phyloP scores from a whole-genome alignment of 2,888 invertebrate genomes.

The Seladonia tumulorum region DNA sequence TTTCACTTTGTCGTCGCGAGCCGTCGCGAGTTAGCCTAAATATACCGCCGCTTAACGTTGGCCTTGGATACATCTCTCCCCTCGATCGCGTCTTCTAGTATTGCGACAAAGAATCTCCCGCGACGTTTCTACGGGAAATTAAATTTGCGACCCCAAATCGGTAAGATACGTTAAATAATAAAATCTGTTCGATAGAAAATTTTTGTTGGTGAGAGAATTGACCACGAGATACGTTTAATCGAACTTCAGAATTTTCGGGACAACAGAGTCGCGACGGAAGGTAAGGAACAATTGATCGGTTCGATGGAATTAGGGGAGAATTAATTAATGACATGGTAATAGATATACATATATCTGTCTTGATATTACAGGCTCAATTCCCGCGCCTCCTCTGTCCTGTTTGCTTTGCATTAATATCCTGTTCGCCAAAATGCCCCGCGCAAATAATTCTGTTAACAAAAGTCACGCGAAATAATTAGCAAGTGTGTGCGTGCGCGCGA shows the following conservation, averaged over 20 bases:
- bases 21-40: slow-evolving; percentile 21
- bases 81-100: neutral
- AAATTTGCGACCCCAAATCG: neutral
- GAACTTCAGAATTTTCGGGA: neutral
- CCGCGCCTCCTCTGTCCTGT: slow-evolving; percentile 13
- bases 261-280: neutral
- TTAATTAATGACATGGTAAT: neutral
- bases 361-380: slow-evolving; percentile 10
- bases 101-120: neutral
- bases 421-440: slow-evolving; percentile 28
- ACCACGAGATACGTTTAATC: too few species aligned
- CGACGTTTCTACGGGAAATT: neutral
- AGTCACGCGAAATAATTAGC: slow-evolving; percentile 55
- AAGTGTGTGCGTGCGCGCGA: slow-evolving; percentile 32
- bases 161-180: neutral
- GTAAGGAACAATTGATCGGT: neutral
- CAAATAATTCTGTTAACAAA: slow-evolving; percentile 49
- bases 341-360: neutral
- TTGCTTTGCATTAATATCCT: slow-evolving; percentile 40
- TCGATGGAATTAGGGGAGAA: neutral
- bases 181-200: neutral
- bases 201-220: too few species aligned
- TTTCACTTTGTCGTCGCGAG: slow-evolving; percentile 52
- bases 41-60: neutral
- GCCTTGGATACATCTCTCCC: slow-evolving; percentile 34